phyloP scores from a whole-genome alignment of 2,888 invertebrate genomes.

The Sepioteuthis lessoniana region DNA sequence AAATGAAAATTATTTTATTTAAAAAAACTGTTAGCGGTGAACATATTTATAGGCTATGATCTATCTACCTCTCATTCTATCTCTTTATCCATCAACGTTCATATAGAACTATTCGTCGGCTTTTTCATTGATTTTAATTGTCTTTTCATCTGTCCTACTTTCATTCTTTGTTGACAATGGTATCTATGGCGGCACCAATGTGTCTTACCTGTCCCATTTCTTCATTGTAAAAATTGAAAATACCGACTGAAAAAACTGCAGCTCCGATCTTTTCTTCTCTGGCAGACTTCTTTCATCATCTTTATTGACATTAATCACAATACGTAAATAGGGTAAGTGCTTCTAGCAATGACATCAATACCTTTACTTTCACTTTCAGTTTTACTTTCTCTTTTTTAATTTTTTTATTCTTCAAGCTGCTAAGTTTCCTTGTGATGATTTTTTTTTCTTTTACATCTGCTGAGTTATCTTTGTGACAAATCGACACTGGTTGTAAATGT shows the following conservation, averaged over 20 bases:
- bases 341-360: neutral
- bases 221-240: neutral
- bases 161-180: neutral
- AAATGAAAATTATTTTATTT: too few relatives aligned
- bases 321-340: neutral
- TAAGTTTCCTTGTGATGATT: too few relatives aligned
- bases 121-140: neutral
- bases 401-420: too few relatives aligned
- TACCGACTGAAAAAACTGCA: neutral
- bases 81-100: neutral
- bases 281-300: neutral
- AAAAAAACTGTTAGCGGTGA: too few relatives aligned
- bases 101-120: neutral
- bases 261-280: neutral
- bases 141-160: neutral
- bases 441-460: too few relatives aligned
- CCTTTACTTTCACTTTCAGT: neutral
- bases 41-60: neutral
- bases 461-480: too few relatives aligned
- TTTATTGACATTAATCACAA: neutral
- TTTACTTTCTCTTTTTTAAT: too few relatives aligned
- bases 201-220: neutral
- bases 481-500: too few relatives aligned
- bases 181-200: neutral
- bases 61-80: neutral